phyloP scores from a whole-genome alignment of 2,797 vertebrate genomes.

The Avahi laniger region DNA sequence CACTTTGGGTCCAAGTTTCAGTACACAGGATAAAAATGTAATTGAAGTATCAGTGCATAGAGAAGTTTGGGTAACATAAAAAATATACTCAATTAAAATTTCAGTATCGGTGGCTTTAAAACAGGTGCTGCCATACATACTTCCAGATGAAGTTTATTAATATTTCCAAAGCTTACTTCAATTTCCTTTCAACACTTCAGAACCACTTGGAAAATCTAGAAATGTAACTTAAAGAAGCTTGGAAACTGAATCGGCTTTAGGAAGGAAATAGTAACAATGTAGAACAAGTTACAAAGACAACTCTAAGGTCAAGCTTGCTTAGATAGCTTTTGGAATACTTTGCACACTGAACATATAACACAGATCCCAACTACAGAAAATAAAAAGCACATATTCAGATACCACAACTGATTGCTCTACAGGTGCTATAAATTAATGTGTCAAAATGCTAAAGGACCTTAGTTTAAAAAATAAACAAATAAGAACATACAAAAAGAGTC shows the following conservation, averaged over 20 bases:
- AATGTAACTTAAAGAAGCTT: slow-evolving; percentile 21
- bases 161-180: slow-evolving; percentile 20
- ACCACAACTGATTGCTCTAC: not conserved
- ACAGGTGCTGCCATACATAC: not conserved
- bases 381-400: not conserved
- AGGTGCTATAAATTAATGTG: slow-evolving; percentile 1
- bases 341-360: not conserved
- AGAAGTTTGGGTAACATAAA: slow-evolving; percentile 25
- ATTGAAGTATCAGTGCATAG: slow-evolving; percentile 24
- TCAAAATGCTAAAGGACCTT: slow-evolving; percentile 19
- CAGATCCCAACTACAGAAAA: not conserved
- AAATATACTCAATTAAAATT: not conserved
- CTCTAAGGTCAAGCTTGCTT: slow-evolving; percentile 50
- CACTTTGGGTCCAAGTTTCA: not conserved
- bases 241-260: not conserved
- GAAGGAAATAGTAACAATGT: slow-evolving; percentile 42
- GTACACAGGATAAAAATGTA: slow-evolving; percentile 16
- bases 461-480: slow-evolving; percentile 45
- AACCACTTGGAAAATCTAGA: slow-evolving; percentile 52
- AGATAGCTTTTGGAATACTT: slow-evolving; percentile 34
- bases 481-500: slow-evolving; percentile 12
- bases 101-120: slow-evolving; percentile 39
- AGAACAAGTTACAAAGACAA: slow-evolving; percentile 29
- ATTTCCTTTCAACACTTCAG: slow-evolving; percentile 26
- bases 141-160: slow-evolving; percentile 45